Evolutionary conservation across 2,797 vertebrate species (phyloP).

Genomic region (Dromococcyx pavoninus): DNA sequence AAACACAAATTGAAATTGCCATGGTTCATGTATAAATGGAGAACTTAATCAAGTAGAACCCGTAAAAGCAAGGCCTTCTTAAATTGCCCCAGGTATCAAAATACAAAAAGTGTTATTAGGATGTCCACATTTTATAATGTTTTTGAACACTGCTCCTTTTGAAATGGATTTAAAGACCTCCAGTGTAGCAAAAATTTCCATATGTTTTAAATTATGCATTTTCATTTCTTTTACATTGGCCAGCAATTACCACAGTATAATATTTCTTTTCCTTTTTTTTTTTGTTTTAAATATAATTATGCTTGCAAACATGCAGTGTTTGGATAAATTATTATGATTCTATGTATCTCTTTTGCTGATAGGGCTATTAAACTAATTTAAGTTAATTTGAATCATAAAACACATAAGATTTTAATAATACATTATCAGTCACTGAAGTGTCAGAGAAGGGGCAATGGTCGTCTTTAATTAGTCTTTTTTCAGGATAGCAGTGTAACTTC

Average conservation of each 20-base stretch:
- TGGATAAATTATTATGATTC: conserved; percentile 14
- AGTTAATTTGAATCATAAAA: neutral
- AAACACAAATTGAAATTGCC: conserved; percentile 63
- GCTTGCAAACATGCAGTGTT: conserved; percentile 22
- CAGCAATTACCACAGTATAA: conserved; percentile 43
- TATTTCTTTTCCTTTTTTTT: neutral
- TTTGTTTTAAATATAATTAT: conserved; percentile 8
- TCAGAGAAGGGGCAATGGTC: neutral
- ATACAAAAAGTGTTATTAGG: neutral
- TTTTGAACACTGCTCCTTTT: neutral
- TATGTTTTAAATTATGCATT: conserved; percentile 57
- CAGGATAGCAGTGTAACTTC: neutral
- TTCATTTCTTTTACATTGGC: conserved; percentile 58
- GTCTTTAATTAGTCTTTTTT: neutral
- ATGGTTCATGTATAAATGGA: conserved; percentile 49
- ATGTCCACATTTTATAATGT: neutral
- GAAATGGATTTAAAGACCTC: conserved; percentile 27
- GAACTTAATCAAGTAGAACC: conserved; percentile 17
- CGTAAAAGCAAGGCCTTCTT: neutral
- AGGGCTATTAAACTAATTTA: conserved; percentile 35
- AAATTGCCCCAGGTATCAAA: conserved; percentile 14
- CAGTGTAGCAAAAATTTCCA: neutral
- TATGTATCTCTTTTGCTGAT: conserved; percentile 29
- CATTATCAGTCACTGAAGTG: neutral
- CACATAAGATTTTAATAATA: conserved; percentile 15